Evolutionary conservation across 2,888 invertebrate species (phyloP).

Genomic region (Copidosoma aretas): DNA sequence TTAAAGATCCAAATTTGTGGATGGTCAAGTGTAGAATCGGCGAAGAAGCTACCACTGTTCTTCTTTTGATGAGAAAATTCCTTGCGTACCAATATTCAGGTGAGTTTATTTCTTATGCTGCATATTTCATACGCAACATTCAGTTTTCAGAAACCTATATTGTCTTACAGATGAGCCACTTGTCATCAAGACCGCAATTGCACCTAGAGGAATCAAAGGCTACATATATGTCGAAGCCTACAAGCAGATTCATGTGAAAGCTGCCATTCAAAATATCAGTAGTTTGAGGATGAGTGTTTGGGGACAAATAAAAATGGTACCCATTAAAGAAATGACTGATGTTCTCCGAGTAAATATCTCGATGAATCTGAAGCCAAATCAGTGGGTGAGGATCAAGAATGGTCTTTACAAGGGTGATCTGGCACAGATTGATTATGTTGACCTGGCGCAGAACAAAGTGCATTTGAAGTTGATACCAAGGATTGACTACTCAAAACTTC

Average conservation of each 20-base stretch:
- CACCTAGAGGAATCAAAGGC: slow-evolving; percentile 70
- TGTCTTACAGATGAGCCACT: slow-evolving; percentile 55
- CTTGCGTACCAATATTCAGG: slow-evolving; percentile 65
- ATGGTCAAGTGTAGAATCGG: slow-evolving; percentile 70
- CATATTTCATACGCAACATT: neutral
- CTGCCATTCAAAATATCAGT: slow-evolving; percentile 68
- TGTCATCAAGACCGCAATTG: slow-evolving; percentile 68
- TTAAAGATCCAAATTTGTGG: slow-evolving; percentile 72
- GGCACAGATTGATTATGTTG: slow-evolving; percentile 68
- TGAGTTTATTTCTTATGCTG: slow-evolving; percentile 1
- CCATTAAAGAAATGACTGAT: slow-evolving; percentile 72
- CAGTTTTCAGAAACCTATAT: neutral
- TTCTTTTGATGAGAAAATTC: slow-evolving; percentile 69
- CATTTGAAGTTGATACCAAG: slow-evolving; percentile 68
- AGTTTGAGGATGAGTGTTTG: slow-evolving; percentile 65
- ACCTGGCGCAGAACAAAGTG: slow-evolving; percentile 69
- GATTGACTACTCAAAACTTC: slow-evolving; percentile 67
- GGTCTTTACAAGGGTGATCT: slow-evolving; percentile 66
- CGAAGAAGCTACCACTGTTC: slow-evolving; percentile 68
- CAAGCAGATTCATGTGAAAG: slow-evolving; percentile 70
- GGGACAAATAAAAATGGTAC: slow-evolving; percentile 68
- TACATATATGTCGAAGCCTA: slow-evolving; percentile 71
- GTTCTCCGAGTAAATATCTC: slow-evolving; percentile 68
- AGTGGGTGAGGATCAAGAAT: slow-evolving; percentile 69
- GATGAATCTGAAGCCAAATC: slow-evolving; percentile 65